Evolutionary conservation across 2,113 vertebrate genomes (phyloP).

Genomic region (Leuciscus idus): DNA sequence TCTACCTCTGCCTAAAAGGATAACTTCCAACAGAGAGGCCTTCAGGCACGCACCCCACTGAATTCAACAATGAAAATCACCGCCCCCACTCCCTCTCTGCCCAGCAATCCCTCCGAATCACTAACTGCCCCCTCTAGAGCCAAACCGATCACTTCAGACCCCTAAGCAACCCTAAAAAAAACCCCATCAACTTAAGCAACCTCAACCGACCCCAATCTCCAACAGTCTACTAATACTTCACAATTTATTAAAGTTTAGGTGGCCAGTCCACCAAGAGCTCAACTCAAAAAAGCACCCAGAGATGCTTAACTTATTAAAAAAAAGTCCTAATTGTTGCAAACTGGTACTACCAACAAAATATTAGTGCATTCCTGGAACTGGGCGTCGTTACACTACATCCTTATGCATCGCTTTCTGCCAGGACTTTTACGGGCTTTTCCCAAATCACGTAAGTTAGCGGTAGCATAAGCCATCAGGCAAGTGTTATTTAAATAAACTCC

Average conservation of each 20-base stretch:
- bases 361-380: no score
- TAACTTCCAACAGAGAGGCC: constrained; percentile 50
- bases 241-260: background rate
- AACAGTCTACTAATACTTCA: constrained; percentile 10
- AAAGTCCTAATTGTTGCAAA: no score
- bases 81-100: background rate
- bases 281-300: background rate
- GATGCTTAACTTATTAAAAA: background rate
- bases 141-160: constrained; percentile 42
- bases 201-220: background rate
- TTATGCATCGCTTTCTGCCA: no score
- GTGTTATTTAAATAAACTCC: no score
- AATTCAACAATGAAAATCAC: constrained; percentile 19
- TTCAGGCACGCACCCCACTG: constrained; percentile 47
- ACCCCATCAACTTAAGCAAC: background rate
- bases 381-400: no score
- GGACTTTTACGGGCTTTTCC: no score
- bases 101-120: constrained; percentile 12
- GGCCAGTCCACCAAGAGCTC: background rate
- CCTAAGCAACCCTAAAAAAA: background rate
- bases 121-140: constrained; percentile 26
- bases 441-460: no score
- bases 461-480: no score
- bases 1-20: constrained; percentile 46
- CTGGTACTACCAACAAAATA: no score